A percentile compares a stretch with the other conserved stretches of the same genome.
Evolutionary conservation across 2,113 vertebrate species (phyloP).

Genomic region (Aegotheles bennettii): DNA sequence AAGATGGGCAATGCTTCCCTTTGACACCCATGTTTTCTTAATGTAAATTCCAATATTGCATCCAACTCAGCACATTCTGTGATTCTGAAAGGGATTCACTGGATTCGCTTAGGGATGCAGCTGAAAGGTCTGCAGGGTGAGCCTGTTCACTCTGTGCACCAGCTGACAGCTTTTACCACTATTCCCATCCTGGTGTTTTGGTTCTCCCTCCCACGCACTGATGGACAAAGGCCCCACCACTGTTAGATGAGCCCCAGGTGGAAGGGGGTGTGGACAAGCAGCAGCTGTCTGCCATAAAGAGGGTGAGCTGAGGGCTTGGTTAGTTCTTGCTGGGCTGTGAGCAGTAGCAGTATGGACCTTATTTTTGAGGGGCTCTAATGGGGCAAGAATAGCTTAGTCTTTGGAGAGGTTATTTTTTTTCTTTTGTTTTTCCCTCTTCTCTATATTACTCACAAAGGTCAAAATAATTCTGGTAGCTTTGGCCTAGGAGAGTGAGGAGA

Average conservation of each 20-base stretch:
- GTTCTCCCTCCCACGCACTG: not conserved
- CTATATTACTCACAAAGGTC: fast-evolving
- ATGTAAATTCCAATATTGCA: fast-evolving
- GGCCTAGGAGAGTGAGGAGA: not conserved
- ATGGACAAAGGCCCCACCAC: not conserved
- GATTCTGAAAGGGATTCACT: not conserved
- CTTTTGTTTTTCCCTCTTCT: not conserved
- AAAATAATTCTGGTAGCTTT: not conserved
- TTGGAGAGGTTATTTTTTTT: not conserved
- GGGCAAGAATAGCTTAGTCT: not conserved
- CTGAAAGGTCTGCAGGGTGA: not conserved
- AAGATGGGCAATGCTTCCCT: not conserved
- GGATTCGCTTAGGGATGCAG: not conserved
- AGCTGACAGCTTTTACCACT: not conserved
- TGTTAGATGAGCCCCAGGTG: conserved; percentile 45
- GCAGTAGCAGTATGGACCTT: not conserved
- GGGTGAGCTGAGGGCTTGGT: fast-evolving
- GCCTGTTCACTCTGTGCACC: not conserved
- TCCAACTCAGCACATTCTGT: too few relatives aligned
- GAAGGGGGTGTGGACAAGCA: not conserved
- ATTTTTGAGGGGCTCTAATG: not conserved
- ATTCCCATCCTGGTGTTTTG: not conserved
- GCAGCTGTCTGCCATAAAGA: conserved; percentile 31
- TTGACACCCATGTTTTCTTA: too few relatives aligned
- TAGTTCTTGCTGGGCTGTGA: conserved; percentile 11